A percentile compares a stretch with the other conserved stretches of the same genome.
Evolutionary conservation across 2,113 vertebrate genomes (phyloP).

Genomic region (Typhlomys cinereus): DNA sequence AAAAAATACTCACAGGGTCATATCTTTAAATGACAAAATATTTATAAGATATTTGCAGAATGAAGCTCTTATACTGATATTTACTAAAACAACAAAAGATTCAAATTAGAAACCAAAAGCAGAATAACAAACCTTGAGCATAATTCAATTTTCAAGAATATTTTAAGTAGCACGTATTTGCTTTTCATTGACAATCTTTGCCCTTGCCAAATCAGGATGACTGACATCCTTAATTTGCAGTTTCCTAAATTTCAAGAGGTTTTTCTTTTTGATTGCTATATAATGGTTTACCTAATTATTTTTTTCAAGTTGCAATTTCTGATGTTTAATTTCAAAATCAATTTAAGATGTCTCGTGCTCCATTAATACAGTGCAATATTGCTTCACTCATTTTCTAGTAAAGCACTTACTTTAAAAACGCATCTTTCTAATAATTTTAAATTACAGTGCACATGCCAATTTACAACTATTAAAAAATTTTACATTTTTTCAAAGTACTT

Average conservation of each 20-base stretch:
- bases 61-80: background rate
- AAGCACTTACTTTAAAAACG: constrained; percentile 85
- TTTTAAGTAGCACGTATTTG: constrained; percentile 66
- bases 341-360: constrained; percentile 84
- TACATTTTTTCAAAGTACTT: constrained; percentile 82
- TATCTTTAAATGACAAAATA: background rate
- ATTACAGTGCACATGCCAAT: constrained; percentile 86
- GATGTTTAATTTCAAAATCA: constrained; percentile 86
- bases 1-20: constrained; percentile 11
- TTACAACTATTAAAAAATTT: constrained; percentile 85
- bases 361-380: constrained; percentile 83
- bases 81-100: background rate
- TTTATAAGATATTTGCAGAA: background rate
- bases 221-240: constrained; percentile 79
- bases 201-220: constrained; percentile 82
- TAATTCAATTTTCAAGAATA: constrained; percentile 67
- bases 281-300: constrained; percentile 86
- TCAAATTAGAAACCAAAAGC: constrained; percentile 21
- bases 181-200: constrained; percentile 74
- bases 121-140: constrained; percentile 8
- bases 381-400: constrained; percentile 80
- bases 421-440: constrained; percentile 86
- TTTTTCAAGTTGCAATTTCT: constrained; percentile 83
- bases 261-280: constrained; percentile 78
- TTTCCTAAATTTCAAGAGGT: constrained; percentile 81